Conservation (phyloP, 2,797 vertebrate species). For the Sitta carolinensis region DNA sequence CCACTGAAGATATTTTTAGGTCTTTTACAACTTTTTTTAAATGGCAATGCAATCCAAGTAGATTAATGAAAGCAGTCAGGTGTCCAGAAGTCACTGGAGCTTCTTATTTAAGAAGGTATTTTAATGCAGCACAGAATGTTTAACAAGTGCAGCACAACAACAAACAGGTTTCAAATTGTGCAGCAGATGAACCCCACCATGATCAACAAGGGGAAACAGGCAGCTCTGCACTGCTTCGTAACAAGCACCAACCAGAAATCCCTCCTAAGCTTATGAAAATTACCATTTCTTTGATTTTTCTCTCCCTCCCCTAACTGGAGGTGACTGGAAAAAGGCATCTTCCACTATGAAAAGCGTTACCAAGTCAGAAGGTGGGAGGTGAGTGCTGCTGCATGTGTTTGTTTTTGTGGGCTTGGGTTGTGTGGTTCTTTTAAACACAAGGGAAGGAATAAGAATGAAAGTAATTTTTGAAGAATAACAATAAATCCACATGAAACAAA, state of each 20-base stretch:
- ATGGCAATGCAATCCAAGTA: slow-evolving; percentile 40
- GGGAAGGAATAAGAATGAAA: not conserved
- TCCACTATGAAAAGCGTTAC: not conserved
- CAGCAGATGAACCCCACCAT: not conserved
- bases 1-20: slow-evolving; percentile 54
- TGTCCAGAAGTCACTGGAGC: not conserved
- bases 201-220: not conserved
- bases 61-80: slow-evolving; percentile 18
- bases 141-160: not conserved
- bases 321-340: not conserved
- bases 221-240: not conserved
- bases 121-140: not conserved
- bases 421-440: not conserved
- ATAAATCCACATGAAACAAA: not conserved
- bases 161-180: not conserved
- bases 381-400: not conserved
- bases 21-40: slow-evolving; percentile 20
- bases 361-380: not conserved
- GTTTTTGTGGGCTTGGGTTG: not conserved
- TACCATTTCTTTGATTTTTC: not conserved
- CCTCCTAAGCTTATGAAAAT: not conserved
- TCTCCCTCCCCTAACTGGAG: not conserved
- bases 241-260: not conserved
- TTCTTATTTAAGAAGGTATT: not conserved
- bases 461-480: not conserved